Evolutionary conservation across 2,113 vertebrate genomes (phyloP).

Genomic region (Cephalopterus ornatus): DNA sequence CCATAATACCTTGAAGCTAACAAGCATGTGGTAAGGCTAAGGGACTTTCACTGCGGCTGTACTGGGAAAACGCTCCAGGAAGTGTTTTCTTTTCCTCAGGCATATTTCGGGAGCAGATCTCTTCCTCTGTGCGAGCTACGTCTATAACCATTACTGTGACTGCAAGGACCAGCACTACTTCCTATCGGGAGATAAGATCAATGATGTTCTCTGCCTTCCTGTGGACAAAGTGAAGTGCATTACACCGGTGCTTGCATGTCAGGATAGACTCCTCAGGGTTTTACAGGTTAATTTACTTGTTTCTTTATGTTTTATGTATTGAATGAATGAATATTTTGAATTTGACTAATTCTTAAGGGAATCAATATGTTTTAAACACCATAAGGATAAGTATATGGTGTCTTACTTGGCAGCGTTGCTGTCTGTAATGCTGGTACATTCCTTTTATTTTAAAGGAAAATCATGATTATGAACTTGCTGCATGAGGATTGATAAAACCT

Average conservation of each 20-base stretch:
- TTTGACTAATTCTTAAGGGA: neutral
- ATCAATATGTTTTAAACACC: neutral
- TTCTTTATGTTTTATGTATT: neutral
- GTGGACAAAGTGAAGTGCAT: constrained; percentile 76
- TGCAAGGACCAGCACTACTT: constrained; percentile 98
- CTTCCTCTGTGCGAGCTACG: constrained; percentile 93
- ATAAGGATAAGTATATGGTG: neutral
- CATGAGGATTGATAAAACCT: neutral
- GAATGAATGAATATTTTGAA: too few species aligned
- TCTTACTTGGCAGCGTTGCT: neutral
- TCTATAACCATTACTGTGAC: constrained; percentile 98
- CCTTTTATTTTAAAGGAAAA: neutral
- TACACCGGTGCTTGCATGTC: constrained; percentile 87
- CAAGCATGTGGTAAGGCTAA: neutral
- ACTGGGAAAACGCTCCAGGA: neutral
- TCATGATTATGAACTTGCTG: neutral
- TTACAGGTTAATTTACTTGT: constrained; percentile 80
- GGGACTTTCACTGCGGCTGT: neutral
- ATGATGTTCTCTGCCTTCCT: constrained; percentile 92
- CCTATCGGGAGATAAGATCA: constrained; percentile 96
- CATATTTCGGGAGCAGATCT: constrained; percentile 91
- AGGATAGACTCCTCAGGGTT: constrained; percentile 91
- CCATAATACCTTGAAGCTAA: neutral
- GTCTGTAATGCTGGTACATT: neutral
- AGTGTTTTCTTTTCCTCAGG: constrained; percentile 64